Conservation (phyloP, 2,113 vertebrate genomes). For the Xenopus laevis region DNA sequence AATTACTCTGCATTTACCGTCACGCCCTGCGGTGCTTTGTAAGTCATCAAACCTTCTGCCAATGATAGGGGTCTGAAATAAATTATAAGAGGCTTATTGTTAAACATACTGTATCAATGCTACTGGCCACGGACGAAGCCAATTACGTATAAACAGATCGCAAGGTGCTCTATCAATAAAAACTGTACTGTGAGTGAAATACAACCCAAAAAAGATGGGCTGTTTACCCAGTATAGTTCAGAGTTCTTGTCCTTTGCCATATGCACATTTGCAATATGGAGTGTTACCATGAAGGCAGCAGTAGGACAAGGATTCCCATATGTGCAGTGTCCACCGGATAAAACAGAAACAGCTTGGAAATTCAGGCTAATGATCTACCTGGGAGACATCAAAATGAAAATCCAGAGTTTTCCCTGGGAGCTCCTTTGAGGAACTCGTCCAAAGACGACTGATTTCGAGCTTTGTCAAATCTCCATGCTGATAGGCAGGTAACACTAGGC, state of each 20-base stretch:
- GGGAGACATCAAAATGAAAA: conserved; percentile 96
- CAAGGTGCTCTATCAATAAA: no score
- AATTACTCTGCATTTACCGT: conserved; percentile 86
- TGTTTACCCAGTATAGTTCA: no score
- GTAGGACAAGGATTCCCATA: no score
- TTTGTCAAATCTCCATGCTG: conserved; percentile 86
- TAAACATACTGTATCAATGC: conserved; percentile 8
- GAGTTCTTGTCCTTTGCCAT: no score
- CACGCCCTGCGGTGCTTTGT: conserved; percentile 80
- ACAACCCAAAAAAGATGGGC: no score
- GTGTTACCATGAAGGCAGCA: no score
- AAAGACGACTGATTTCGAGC: conserved; percentile 88
- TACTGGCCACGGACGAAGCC: no score
- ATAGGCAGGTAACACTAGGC: conserved; percentile 85
- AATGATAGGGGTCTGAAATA: conserved; percentile 84
- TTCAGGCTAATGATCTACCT: conserved; percentile 64
- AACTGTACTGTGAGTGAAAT: no score
- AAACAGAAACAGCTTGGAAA: no score
- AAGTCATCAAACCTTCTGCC: conserved; percentile 90
- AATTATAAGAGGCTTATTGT: conserved; percentile 43
- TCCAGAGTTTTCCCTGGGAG: conserved; percentile 95
- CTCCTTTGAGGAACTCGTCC: conserved; percentile 91
- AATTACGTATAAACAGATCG: no score
- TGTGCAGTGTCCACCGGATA: no score
- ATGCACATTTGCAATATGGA: no score